Evolutionary conservation across 1,140 invertebrate genomes (phyloP), one percentile per base, ranked within the genome.

Genomic region (Megalonaias nervosa): DNA sequence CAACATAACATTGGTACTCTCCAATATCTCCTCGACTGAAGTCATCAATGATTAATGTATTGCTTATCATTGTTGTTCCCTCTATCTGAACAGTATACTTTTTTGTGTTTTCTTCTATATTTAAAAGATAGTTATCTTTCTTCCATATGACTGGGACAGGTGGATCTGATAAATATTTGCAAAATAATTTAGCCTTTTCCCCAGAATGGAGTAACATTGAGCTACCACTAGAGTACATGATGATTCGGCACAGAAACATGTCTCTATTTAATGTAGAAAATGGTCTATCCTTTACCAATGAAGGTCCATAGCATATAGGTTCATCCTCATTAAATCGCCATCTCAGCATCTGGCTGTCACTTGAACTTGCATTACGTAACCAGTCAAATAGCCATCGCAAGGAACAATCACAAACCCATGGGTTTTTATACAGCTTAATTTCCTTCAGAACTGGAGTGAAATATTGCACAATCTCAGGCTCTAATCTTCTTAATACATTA

Each of bases 401-500:
- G 16, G 81, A 74, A 75, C 88, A 89, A 80, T 89, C 88, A 74
- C 88, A 89, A 57, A 77, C 61, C 88, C 88, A 89, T 16, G 82
- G 86, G 68, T 89, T 89, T 65, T 85, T 78, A 71, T 86, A 83
- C 19, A 89, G 79, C 19, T 84, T 81, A 2, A 89, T 68, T n/a
- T 82, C 64, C 17, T 75, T 75, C 0, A 80, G 64, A 13, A 80
- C 65, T 23, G 26, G 23, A 56, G 71, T 57, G 62, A 86, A 82
- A 55, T 77, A 67, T n/a, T 79, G 26, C 57, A 85, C 81, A 2
- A 74, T 72, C 55, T 80, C 62, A 62, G 58, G 48, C 31, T 75
- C 77, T 55, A 82, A 65, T 65, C 67, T 67, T 57, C 74, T 66
- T 23, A 89, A 70, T 26, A 82, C 79, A 72, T 89, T 89, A 68